phyloP scores from a whole-genome alignment of 2,797 vertebrate genomes.

The Scolopax bukidnonensis region DNA sequence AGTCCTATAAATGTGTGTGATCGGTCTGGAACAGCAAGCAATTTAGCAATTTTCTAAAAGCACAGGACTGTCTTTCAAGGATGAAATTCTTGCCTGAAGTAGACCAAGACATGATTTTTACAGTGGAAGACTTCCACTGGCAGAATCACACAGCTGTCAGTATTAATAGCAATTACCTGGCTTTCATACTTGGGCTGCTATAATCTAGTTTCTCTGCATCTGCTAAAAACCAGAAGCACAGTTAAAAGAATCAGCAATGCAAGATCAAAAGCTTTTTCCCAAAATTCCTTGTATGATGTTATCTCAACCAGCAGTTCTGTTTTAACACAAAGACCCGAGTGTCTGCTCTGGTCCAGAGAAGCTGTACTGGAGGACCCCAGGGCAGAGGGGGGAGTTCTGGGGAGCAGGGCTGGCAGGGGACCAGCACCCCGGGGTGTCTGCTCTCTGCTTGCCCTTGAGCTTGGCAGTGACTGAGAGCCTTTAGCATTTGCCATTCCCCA shows the following conservation, averaged over 20 bases:
- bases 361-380: background rate
- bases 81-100: constrained; percentile 27
- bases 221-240: background rate
- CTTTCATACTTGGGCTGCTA: background rate
- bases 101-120: background rate
- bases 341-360: background rate
- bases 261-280: background rate
- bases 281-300: background rate
- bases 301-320: background rate
- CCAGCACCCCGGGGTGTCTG: background rate
- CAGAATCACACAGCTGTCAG: background rate
- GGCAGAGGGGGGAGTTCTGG: background rate
- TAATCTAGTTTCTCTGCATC: background rate
- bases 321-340: background rate
- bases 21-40: constrained; percentile 44
- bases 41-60: constrained; percentile 28
- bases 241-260: background rate
- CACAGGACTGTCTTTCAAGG: constrained; percentile 3
- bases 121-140: background rate
- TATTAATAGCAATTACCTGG: background rate
- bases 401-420: background rate
- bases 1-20: background rate
- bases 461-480: background rate
- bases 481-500: background rate
- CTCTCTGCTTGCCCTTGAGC: background rate